Conservation (phyloP, 1,140 invertebrate genomes). For the Trachymyrmex septentrionalis region DNA sequence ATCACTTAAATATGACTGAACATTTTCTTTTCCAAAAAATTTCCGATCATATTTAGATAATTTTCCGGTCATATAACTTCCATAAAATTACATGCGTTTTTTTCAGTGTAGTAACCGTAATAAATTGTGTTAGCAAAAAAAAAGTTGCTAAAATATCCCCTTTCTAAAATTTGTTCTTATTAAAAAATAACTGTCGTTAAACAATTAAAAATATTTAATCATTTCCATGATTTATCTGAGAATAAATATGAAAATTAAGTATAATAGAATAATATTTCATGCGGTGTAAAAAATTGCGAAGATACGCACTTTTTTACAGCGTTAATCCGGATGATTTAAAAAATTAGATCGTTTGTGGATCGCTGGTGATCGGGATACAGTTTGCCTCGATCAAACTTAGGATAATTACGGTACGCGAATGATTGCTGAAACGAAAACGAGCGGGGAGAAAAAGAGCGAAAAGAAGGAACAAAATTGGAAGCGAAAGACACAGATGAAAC, state of each 20-base stretch:
- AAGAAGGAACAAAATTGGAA: slow-evolving; percentile 34
- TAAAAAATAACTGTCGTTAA: slow-evolving; percentile 3
- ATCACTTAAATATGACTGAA: too few relatives aligned
- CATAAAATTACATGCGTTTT: too few relatives aligned
- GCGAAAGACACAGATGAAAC: slow-evolving; percentile 62
- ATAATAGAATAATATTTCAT: neutral
- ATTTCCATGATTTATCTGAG: neutral
- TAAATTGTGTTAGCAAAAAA: neutral
- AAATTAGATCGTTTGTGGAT: neutral
- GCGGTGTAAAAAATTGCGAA: neutral
- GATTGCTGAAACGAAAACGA: slow-evolving; percentile 69
- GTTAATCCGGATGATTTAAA: slow-evolving; percentile 5
- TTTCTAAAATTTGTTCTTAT: neutral
- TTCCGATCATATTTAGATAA: too few relatives aligned
- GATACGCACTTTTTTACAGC: too few relatives aligned
- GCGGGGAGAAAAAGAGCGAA: slow-evolving; percentile 31
- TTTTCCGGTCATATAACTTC: too few relatives aligned
- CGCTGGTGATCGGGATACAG: slow-evolving; percentile 44
- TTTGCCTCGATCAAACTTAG: slow-evolving; percentile 64
- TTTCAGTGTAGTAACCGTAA: neutral
- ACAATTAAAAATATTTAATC: neutral
- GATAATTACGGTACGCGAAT: slow-evolving; percentile 55
- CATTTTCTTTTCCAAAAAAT: too few relatives aligned
- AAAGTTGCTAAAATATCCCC: neutral
- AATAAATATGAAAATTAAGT: neutral